phyloP scores from a whole-genome alignment of 2,888 invertebrate genomes.

The Agrochola litura region DNA sequence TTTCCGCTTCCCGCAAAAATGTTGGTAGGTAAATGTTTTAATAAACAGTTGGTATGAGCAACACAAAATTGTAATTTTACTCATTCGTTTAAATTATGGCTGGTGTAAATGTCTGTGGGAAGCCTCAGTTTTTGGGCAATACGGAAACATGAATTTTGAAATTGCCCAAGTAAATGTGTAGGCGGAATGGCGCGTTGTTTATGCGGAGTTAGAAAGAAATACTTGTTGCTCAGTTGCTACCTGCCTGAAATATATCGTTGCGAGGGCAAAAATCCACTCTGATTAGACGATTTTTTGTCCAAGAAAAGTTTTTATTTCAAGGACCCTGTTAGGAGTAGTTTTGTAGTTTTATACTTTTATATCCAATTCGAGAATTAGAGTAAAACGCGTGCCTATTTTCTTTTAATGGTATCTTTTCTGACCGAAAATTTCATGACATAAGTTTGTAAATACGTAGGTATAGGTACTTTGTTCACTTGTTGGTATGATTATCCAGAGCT shows the following conservation, averaged over 20 bases:
- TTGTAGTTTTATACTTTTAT: conserved; percentile 10
- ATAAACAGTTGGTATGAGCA: conserved; percentile 68
- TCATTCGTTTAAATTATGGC: conserved; percentile 65
- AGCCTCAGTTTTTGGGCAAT: conserved; percentile 50
- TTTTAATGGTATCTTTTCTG: conserved; percentile 3
- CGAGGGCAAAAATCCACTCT: conserved; percentile 6
- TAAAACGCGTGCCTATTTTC: background rate
- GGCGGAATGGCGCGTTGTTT: conserved; percentile 28
- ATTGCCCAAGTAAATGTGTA: conserved; percentile 28
- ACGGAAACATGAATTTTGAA: conserved; percentile 56
- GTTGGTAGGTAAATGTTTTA: conserved; percentile 69
- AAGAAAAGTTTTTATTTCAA: conserved; percentile 10
- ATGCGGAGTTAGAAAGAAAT: conserved; percentile 38
- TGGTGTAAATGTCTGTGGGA: conserved; percentile 52
- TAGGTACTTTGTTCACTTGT: conserved; percentile 25
- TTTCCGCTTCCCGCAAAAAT: conserved; percentile 56
- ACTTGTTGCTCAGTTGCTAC: conserved; percentile 49
- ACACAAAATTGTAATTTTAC: conserved; percentile 71
- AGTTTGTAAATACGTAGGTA: background rate
- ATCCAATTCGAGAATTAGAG: background rate
- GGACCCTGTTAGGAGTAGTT: conserved; percentile 10
- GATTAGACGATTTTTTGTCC: conserved; percentile 3
- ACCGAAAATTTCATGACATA: background rate
- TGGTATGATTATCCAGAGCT: conserved; percentile 48
- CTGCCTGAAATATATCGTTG: conserved; percentile 24